Conservation (phyloP, 1,140 invertebrate genomes). For the Pararge aegeria region DNA sequence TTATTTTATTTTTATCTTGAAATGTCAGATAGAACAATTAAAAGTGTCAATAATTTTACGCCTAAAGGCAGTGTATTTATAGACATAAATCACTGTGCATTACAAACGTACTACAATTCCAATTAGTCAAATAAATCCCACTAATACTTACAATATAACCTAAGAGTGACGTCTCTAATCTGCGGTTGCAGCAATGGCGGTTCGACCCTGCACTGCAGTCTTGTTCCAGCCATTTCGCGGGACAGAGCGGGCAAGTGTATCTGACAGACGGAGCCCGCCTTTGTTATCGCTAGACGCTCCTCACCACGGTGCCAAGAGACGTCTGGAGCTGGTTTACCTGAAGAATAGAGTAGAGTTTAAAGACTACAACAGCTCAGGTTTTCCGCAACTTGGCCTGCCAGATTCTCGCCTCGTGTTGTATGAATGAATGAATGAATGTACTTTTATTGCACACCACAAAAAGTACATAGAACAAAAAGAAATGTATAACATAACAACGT, state of each 20-base stretch:
- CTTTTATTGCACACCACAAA: no score
- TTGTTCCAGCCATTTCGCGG: slow-evolving; percentile 56
- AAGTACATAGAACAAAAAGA: no score
- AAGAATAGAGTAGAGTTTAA: neutral
- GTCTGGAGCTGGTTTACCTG: slow-evolving; percentile 65
- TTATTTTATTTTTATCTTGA: no score
- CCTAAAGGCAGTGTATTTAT: no score
- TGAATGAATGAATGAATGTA: no score
- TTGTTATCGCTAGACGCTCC: slow-evolving; percentile 56
- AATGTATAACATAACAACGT: no score
- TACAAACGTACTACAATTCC: neutral
- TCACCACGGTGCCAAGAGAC: slow-evolving; percentile 65
- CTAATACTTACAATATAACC: slow-evolving; percentile 66
- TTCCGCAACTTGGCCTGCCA: no score
- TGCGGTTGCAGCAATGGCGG: slow-evolving; percentile 54
- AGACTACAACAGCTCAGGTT: no score
- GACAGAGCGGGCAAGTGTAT: slow-evolving; percentile 55
- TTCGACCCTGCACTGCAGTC: slow-evolving; percentile 62
- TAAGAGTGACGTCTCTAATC: slow-evolving; percentile 56
- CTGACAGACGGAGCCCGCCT: slow-evolving; percentile 58
- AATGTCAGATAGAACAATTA: no score
- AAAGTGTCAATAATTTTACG: no score
- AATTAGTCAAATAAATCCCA: neutral
- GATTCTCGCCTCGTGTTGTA: no score
- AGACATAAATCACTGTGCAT: no score